These are phyloP conservation scores for Phataginus tricuspis DNA, from an alignment of 2,797 vertebrate species.

Conservation along the genomic window DNA sequence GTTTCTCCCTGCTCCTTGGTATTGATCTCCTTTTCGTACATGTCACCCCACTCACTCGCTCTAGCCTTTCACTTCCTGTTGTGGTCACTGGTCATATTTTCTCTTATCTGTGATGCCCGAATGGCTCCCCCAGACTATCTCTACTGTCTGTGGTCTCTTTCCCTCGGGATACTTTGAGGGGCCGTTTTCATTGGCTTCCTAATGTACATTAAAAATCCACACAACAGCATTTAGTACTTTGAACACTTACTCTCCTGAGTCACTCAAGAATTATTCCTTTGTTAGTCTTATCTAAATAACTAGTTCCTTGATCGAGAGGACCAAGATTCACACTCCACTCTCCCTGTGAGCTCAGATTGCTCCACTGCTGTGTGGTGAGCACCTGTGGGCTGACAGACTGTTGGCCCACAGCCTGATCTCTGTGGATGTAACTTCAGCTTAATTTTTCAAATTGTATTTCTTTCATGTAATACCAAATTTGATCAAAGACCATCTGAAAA, in stretches of 20 bases:
- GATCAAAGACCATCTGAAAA: not conserved
- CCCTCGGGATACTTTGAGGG: not conserved
- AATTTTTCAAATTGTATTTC: not conserved
- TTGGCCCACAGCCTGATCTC: not conserved
- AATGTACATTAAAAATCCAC: not conserved
- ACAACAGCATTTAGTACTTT: not conserved
- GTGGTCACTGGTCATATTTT: not conserved
- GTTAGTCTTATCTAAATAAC: not conserved
- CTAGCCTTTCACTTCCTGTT: not conserved
- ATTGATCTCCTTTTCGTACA: not conserved
- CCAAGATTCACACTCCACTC: not conserved
- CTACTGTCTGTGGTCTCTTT: not conserved
- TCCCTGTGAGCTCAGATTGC: not conserved
- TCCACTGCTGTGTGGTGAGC: not conserved
- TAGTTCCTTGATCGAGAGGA: not conserved
- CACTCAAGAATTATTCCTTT: not conserved
- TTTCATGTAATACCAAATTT: not conserved
- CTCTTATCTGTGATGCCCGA: not conserved
- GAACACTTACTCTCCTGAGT: not conserved
- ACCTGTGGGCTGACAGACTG: not conserved
- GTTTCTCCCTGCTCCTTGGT: not conserved
- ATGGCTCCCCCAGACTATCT: not conserved
- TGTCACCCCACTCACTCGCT: not conserved
- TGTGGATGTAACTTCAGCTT: not conserved
- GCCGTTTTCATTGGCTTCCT: not conserved